phyloP scores from a whole-genome alignment of 2,888 invertebrate genomes.

The Hypolimnas misippus region DNA sequence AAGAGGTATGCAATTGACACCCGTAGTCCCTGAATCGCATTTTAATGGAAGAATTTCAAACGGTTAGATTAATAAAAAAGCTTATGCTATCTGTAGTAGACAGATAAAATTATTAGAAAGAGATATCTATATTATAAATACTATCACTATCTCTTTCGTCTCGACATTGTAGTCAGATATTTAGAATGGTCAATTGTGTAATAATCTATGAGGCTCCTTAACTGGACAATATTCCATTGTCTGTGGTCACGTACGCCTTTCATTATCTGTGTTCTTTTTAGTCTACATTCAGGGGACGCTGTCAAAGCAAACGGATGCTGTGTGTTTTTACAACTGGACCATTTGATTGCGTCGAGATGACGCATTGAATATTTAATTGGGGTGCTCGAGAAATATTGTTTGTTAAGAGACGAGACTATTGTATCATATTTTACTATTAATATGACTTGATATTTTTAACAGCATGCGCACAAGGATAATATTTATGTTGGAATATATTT shows the following conservation, averaged over 20 bases:
- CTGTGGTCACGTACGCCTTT: conserved; percentile 75
- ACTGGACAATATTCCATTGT: conserved; percentile 58
- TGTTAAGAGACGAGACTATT: conserved; percentile 36
- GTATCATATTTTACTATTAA: conserved; percentile 34
- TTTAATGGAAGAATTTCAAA: not conserved
- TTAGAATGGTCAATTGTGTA: not conserved
- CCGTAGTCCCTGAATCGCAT: not conserved
- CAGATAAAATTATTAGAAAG: not conserved
- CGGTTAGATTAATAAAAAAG: not conserved
- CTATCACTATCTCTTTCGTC: not conserved
- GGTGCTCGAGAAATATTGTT: conserved; percentile 46
- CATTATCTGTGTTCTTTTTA: conserved; percentile 40
- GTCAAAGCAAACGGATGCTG: conserved; percentile 71
- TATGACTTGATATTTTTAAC: conserved; percentile 22
- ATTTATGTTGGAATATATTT: conserved; percentile 2
- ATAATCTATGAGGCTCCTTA: conserved; percentile 34
- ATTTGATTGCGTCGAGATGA: conserved; percentile 46
- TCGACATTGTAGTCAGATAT: not conserved
- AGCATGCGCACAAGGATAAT: conserved; percentile 13
- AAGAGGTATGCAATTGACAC: not conserved
- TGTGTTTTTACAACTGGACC: conserved; percentile 81
- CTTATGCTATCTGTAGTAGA: not conserved
- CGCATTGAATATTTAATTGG: conserved; percentile 66
- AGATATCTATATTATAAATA: not conserved
- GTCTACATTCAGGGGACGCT: conserved; percentile 26